Evolutionary conservation across 1,140 invertebrate species (phyloP).

Genomic region (Caerostris extrusa): DNA sequence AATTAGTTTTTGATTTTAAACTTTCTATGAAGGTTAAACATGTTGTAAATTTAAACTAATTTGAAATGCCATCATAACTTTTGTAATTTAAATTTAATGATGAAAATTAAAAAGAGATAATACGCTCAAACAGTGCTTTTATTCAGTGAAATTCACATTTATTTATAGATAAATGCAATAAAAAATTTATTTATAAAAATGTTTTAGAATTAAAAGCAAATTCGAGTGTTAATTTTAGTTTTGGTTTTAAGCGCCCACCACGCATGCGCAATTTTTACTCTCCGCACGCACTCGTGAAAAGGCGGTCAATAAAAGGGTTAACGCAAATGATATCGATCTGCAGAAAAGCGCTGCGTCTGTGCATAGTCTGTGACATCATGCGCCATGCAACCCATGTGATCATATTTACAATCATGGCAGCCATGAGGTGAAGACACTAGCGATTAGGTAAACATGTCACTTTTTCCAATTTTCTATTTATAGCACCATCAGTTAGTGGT

Average conservation of each 20-base stretch:
- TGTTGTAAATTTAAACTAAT: too few species aligned
- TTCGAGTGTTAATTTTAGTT: background rate
- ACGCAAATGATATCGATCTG: slow-evolving; percentile 74
- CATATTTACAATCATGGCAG: slow-evolving; percentile 78
- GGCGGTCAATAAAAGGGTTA: slow-evolving; percentile 75
- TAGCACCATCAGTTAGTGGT: background rate
- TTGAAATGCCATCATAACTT: too few species aligned
- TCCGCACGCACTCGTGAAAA: background rate
- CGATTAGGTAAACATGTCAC: slow-evolving; percentile 74
- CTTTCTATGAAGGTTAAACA: too few species aligned
- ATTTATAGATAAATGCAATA: too few species aligned
- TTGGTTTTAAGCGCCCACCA: background rate
- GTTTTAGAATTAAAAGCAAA: too few species aligned
- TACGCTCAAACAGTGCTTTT: background rate
- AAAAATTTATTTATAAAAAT: background rate
- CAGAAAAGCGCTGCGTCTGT: slow-evolving; percentile 69
- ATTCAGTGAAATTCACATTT: background rate
- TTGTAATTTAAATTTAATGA: too few species aligned
- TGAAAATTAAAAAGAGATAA: background rate
- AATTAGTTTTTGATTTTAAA: too few species aligned
- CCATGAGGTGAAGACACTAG: slow-evolving; percentile 72
- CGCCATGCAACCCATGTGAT: slow-evolving; percentile 75
- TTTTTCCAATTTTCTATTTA: slow-evolving; percentile 39
- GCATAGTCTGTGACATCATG: slow-evolving; percentile 75
- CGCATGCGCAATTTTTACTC: slow-evolving; percentile 3